These are phyloP conservation scores for Taenioides sp. DNA, from an alignment of 2,797 vertebrate genomes.

Conservation along the genomic window DNA sequence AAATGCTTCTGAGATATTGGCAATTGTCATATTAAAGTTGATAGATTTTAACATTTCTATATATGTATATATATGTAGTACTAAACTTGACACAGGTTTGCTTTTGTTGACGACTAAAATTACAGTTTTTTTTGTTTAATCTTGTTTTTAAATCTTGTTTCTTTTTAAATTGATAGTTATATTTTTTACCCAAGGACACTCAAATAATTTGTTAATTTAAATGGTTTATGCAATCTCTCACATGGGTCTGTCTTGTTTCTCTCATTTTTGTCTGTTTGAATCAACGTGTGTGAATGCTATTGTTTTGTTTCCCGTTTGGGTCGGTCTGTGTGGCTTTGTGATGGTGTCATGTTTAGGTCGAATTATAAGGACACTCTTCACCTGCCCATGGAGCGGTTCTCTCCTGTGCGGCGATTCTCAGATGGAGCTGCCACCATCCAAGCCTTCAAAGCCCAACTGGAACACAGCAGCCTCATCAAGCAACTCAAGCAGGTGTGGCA, in stretches of 20 bases:
- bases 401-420: constrained; percentile 94
- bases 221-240: constrained; percentile 13
- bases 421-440: constrained; percentile 96
- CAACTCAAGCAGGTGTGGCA: constrained; percentile 92
- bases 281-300: constrained; percentile 35
- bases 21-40: neutral
- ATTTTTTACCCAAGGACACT: neutral
- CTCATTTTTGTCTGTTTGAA: constrained; percentile 34
- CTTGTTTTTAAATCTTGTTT: too few species aligned
- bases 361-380: constrained; percentile 98
- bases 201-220: neutral
- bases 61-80: neutral
- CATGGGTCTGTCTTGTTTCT: constrained; percentile 44
- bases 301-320: constrained; percentile 19
- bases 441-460: constrained; percentile 96
- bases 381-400: constrained; percentile 97
- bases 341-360: constrained; percentile 77
- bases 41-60: neutral
- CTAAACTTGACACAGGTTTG: neutral
- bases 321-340: constrained; percentile 28
- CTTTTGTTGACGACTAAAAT: neutral
- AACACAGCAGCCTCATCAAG: constrained; percentile 93
- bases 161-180: too few species aligned
- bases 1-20: too few species aligned
- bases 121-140: too few species aligned